Conservation (phyloP, 1,140 invertebrate species). For the Phymastichus coffea region DNA sequence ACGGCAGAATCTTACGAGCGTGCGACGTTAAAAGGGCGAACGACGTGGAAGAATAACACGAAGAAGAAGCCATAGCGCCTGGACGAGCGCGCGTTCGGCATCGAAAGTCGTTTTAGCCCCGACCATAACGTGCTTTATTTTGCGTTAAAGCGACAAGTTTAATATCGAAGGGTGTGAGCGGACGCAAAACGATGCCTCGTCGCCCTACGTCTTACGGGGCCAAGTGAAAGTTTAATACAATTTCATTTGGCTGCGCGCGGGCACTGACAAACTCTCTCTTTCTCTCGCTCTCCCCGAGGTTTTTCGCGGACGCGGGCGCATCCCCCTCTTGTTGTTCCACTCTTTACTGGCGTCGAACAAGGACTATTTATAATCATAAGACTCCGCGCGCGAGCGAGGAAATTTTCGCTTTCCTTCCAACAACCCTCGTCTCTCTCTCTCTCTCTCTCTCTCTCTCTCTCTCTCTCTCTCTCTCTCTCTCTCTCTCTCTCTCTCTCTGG, state of each 20-base stretch:
- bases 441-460: too few relatives aligned
- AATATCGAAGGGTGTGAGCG: constrained; percentile 41
- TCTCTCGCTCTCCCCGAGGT: too few relatives aligned
- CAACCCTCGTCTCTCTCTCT: not conserved
- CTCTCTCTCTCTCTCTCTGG: not conserved
- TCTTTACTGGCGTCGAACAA: constrained; percentile 39
- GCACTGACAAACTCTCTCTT: constrained; percentile 46
- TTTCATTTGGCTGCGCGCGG: constrained; percentile 45
- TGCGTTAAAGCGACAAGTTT: constrained; percentile 51
- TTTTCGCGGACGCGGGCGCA: constrained; percentile 11
- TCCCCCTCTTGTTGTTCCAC: constrained; percentile 19
- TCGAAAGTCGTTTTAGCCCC: constrained; percentile 38
- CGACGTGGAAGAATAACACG: not conserved
- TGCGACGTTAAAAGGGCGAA: constrained; percentile 7
- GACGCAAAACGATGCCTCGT: not conserved
- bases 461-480: too few relatives aligned
- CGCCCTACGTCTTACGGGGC: constrained; percentile 13
- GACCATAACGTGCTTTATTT: constrained; percentile 44
- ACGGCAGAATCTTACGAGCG: not conserved
- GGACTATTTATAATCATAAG: constrained; percentile 49
- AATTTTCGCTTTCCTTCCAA: constrained; percentile 27
- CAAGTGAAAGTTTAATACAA: constrained; percentile 54
- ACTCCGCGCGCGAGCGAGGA: constrained; percentile 31
- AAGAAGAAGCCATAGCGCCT: constrained; percentile 12
- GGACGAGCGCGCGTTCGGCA: constrained; percentile 3